phyloP scores from a whole-genome alignment of 2,888 invertebrate species.

The Stenotaenia linearis region DNA sequence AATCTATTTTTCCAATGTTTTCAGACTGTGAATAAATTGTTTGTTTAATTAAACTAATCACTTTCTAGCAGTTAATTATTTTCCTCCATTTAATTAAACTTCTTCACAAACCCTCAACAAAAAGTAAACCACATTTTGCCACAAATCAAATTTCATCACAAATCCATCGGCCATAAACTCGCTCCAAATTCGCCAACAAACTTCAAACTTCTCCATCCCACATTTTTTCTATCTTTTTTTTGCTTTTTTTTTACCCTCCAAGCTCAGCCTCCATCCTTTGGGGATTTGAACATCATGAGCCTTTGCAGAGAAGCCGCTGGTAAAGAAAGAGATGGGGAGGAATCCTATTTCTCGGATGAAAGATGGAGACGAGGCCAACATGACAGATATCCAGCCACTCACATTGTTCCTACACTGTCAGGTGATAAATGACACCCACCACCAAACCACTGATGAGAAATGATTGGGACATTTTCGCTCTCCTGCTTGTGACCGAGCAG shows the following conservation, averaged over 20 bases:
- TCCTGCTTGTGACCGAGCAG: background rate
- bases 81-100: no score
- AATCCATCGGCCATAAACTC: background rate
- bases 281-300: conserved; percentile 26
- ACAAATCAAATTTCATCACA: background rate
- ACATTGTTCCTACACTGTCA: conserved; percentile 20
- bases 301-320: background rate
- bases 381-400: conserved; percentile 21
- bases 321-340: background rate
- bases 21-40: no score
- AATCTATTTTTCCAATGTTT: no score
- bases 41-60: no score
- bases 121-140: background rate
- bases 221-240: background rate
- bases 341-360: conserved; percentile 24
- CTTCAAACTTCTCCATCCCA: conserved; percentile 19
- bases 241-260: background rate
- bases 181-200: conserved; percentile 6
- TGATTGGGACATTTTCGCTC: conserved; percentile 12
- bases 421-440: conserved; percentile 16
- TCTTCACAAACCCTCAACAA: no score
- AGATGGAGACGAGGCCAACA: conserved; percentile 23
- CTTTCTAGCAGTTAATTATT: no score
- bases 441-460: conserved; percentile 21
- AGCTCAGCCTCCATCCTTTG: background rate